These are phyloP conservation scores for Nemurella pictetii DNA, from an alignment of 2,888 invertebrate genomes.

Conservation along the genomic window DNA sequence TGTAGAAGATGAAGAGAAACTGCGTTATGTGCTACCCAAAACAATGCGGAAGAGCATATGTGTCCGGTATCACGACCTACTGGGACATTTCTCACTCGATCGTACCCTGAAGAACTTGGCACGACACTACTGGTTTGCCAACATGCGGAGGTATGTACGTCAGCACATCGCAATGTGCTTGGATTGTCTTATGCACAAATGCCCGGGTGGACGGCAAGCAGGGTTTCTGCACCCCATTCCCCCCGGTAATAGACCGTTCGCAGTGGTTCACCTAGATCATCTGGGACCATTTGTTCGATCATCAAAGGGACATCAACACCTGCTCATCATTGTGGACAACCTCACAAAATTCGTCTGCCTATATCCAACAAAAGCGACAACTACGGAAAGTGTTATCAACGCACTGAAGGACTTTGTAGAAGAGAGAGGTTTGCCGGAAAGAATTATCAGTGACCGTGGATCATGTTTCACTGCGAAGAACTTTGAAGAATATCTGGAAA, in stretches of 20 bases:
- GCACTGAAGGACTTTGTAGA: neutral
- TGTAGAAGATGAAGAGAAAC: neutral
- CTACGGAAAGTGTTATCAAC: neutral
- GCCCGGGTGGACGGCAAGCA: neutral
- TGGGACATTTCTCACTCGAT: neutral
- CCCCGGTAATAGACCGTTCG: neutral
- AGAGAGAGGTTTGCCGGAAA: conserved; percentile 42
- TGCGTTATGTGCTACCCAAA: neutral
- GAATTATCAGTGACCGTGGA: conserved; percentile 46
- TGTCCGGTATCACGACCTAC: conserved; percentile 30
- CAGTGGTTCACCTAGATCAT: conserved; percentile 7
- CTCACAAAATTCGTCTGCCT: conserved; percentile 4
- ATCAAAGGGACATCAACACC: neutral
- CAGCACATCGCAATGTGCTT: conserved; percentile 5
- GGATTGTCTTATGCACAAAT: neutral
- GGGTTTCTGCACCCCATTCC: conserved; percentile 6
- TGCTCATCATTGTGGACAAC: conserved; percentile 3
- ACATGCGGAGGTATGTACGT: neutral
- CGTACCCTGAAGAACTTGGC: conserved; percentile 40
- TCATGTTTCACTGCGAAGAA: conserved; percentile 44
- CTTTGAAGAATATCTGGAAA: conserved; percentile 43
- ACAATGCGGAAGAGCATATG: neutral
- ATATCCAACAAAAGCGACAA: neutral
- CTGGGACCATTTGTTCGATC: conserved; percentile 12
- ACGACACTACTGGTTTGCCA: conserved; percentile 35